Conservation (phyloP, 1,140 invertebrate genomes). For the Plutomurus gul region DNA sequence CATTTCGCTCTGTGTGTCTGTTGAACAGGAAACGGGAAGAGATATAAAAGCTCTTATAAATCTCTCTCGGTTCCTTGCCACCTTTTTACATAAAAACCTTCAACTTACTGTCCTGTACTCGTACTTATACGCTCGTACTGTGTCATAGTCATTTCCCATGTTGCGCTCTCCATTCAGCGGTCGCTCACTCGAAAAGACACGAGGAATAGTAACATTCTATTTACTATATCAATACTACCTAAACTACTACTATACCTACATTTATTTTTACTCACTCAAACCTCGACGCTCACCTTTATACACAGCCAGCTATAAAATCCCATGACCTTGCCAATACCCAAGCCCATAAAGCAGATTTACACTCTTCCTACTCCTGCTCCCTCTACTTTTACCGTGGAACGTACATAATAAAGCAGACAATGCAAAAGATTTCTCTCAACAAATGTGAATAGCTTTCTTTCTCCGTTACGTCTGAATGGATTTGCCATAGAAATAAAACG, state of each 20-base stretch:
- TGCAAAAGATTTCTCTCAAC: neutral
- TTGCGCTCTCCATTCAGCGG: too few relatives aligned
- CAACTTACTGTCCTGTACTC: neutral
- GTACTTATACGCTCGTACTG: neutral
- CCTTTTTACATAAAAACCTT: neutral
- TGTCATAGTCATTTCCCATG: neutral
- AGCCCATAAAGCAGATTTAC: neutral
- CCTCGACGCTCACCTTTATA: neutral
- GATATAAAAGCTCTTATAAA: neutral
- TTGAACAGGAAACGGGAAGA: neutral
- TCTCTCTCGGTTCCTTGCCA: neutral
- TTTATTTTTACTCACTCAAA: neutral
- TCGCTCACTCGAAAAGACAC: too few relatives aligned
- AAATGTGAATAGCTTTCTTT: neutral
- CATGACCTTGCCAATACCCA: constrained; percentile 10
- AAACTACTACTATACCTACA: too few relatives aligned
- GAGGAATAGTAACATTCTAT: too few relatives aligned
- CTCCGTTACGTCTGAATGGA: neutral
- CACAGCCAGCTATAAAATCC: neutral
- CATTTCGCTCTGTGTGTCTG: neutral
- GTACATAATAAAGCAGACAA: constrained; percentile 1
- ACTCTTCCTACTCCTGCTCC: neutral
- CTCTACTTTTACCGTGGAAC: neutral
- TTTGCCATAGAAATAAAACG: too few relatives aligned
- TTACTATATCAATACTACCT: too few relatives aligned